Evolutionary conservation across 2,888 invertebrate species (phyloP).

Genomic region (Nomada goodeniana): DNA sequence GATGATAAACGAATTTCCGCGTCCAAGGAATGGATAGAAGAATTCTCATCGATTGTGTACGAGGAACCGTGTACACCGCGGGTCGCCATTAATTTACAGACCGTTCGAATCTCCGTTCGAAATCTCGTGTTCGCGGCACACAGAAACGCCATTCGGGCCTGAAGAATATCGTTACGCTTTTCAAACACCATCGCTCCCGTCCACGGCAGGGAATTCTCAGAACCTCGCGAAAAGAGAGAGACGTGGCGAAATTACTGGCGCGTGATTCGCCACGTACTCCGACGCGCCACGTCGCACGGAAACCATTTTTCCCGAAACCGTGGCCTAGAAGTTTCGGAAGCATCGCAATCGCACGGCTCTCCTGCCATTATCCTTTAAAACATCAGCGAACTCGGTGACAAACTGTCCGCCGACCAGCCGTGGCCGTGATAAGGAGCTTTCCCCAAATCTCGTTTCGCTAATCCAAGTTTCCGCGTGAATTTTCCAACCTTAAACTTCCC

Average conservation of each 20-base stretch:
- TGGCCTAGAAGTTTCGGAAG: not conserved
- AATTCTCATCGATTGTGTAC: not conserved
- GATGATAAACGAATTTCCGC: not conserved
- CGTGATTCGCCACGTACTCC: not conserved
- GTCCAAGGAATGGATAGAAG: not conserved
- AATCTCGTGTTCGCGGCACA: slow-evolving; percentile 12
- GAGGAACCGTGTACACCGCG: not conserved
- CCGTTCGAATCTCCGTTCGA: slow-evolving; percentile 5
- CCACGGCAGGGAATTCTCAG: not conserved
- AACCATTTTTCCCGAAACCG: not conserved
- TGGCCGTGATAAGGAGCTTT: slow-evolving; percentile 59
- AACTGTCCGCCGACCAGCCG: slow-evolving; percentile 53
- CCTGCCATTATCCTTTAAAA: slow-evolving; percentile 38
- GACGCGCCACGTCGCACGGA: too few species aligned
- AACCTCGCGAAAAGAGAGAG: not conserved
- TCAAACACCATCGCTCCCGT: too few species aligned
- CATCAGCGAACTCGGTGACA: slow-evolving; percentile 50
- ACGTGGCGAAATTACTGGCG: not conserved
- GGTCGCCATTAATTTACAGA: slow-evolving; percentile 6
- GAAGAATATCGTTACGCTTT: too few species aligned
- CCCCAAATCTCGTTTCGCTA: slow-evolving; percentile 30
- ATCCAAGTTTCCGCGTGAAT: slow-evolving; percentile 62
- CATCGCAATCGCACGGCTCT: not conserved
- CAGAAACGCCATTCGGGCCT: not conserved
- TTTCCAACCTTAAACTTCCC: slow-evolving; percentile 59